Conservation (phyloP, 2,888 invertebrate species). For the Scrobipalpa atriplicella region DNA sequence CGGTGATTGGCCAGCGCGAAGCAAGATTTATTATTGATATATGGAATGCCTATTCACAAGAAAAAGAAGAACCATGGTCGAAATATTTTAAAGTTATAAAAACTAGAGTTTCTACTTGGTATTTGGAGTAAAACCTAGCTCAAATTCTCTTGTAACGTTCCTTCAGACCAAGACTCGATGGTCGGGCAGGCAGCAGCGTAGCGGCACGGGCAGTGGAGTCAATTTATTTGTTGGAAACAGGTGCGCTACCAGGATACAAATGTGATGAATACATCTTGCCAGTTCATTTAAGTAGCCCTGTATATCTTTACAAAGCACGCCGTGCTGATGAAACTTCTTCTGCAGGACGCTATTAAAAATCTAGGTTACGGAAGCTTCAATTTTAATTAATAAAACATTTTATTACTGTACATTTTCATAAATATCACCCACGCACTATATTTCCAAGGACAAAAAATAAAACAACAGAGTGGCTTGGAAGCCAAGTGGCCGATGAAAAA, state of each 20-base stretch:
- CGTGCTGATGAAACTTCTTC: neutral
- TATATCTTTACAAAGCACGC: neutral
- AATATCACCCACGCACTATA: neutral
- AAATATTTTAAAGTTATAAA: no score
- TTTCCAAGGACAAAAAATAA: conserved; percentile 1
- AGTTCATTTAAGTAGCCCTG: neutral
- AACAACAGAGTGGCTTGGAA: neutral
- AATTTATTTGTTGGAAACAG: conserved; percentile 28
- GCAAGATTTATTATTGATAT: no score
- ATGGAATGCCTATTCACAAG: no score
- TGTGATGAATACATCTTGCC: conserved; percentile 11
- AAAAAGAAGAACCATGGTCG: no score
- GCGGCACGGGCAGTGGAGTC: conserved; percentile 38
- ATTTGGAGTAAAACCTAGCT: no score
- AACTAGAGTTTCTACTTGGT: no score
- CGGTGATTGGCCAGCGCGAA: no score
- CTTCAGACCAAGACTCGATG: neutral
- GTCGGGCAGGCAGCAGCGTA: neutral
- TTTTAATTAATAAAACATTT: conserved; percentile 1
- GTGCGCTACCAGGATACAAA: neutral
- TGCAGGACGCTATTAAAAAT: neutral
- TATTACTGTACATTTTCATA: neutral
- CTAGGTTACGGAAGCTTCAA: neutral
- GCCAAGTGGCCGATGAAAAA: conserved; percentile 53
- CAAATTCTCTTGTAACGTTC: neutral